Base-by-base conservation (phyloP, 2,797 vertebrate species). In the Apodemus agrarius region DNA sequence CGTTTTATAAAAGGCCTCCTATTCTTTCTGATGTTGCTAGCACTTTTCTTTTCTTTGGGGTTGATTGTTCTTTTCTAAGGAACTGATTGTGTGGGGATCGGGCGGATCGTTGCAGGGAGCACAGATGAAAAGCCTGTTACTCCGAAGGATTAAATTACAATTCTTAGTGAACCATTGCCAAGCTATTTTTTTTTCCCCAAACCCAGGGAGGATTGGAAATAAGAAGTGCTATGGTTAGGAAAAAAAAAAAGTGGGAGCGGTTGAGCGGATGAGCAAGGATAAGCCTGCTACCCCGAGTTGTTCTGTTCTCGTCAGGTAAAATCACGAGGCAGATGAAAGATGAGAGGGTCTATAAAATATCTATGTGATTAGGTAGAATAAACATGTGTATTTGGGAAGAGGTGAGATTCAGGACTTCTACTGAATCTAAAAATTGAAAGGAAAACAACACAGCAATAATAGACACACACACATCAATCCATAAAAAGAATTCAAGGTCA, bases 81-180 rank as follows among this genome's bases (percentile, higher is more conserved):
- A 97, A 84, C 95, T 92, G 97, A 93, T 96, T 95, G 89, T 97
- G 95, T 94, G 96, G 95, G 95, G 95, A 87, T 90, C 72, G 0
- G 89, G 86, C 7, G 37, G 97, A 96, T 97, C 97, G 84, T 97
- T 95, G 97, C 91, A 95, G 95, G 95, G 93, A 97, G 90, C 95
- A 81, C 85, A 96, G 96, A 96, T 95, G 97, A 98, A 98, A 97
- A 97, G 97, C 96, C 97, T 97, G 97, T 97, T 98, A 97, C 97
- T 97, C 95, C 97, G 94, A 97, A 98, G 97, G 97, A 97, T 98
- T 97, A 97, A 96, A 97, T 98, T 98, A 96, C 97, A 96, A 97
- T 97, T 98, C 97, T 93, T 96, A 97, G 97, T 96, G 96, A 98
- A 97, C 96, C 97, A 96, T 91, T 97, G 97, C 97, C 97, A 96